phyloP scores from a whole-genome alignment of 1,140 invertebrate genomes.

The Agrypnia vestita region DNA sequence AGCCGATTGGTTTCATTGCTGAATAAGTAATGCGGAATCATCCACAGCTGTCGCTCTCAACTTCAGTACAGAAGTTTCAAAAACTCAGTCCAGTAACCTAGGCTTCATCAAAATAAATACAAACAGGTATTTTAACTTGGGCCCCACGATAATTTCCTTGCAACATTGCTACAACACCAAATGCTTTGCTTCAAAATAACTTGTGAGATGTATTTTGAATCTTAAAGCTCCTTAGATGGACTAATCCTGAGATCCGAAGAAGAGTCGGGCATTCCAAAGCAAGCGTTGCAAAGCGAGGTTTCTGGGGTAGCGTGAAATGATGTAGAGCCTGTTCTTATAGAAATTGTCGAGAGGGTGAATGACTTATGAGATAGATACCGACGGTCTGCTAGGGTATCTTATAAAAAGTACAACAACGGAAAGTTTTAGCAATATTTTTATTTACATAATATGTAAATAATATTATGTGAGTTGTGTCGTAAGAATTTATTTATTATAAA shows the following conservation, averaged over 20 bases:
- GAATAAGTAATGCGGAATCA: conserved; percentile 55
- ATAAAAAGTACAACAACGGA: too few species aligned
- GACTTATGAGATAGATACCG: too few species aligned
- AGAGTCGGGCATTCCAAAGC: conserved; percentile 27
- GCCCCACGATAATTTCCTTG: background rate
- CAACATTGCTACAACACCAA: background rate
- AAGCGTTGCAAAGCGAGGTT: too few species aligned
- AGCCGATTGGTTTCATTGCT: conserved; percentile 52
- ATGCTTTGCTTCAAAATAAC: background rate
- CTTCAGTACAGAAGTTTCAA: background rate
- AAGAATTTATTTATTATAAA: too few species aligned
- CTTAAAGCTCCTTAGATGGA: conserved; percentile 19
- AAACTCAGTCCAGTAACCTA: background rate
- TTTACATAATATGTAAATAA: too few species aligned
- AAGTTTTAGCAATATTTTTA: too few species aligned
- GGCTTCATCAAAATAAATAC: too few species aligned
- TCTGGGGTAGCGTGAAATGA: background rate
- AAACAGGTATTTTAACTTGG: too few species aligned
- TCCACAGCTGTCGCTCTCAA: conserved; percentile 51
- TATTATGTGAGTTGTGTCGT: too few species aligned
- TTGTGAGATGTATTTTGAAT: background rate
- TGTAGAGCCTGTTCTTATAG: background rate
- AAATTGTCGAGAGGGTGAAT: conserved; percentile 13
- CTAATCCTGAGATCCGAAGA: conserved; percentile 45
- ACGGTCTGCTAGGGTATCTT: too few species aligned